phyloP scores from a whole-genome alignment of 23 tunicate genomes.

The Trididemnum clinides region DNA sequence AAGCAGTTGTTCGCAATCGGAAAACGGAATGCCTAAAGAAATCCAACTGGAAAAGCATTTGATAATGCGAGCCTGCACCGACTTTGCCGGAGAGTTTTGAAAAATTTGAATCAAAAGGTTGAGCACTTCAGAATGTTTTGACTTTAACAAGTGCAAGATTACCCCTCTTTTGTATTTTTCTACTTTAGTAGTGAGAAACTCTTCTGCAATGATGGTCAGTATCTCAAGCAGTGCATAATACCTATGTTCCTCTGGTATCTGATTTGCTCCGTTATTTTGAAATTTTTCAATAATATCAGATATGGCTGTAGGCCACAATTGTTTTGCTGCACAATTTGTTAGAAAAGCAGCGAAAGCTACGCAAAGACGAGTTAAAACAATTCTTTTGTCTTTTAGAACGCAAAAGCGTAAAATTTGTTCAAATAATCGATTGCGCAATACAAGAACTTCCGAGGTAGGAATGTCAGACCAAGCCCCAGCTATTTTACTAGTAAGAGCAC shows the following conservation, averaged over 20 bases:
- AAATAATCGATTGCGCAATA: constrained; percentile 50
- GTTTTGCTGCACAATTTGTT: constrained; percentile 45
- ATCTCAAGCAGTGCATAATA: constrained; percentile 68
- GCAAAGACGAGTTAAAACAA: constrained; percentile 85
- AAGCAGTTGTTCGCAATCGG: constrained; percentile 56
- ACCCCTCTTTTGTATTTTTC: constrained; percentile 63
- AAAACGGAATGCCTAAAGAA: constrained; percentile 54
- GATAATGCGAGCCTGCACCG: constrained; percentile 38
- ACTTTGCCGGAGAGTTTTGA: not conserved
- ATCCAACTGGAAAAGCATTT: constrained; percentile 91
- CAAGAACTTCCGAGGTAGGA: constrained; percentile 47
- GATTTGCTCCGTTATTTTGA: not conserved
- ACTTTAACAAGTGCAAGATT: constrained; percentile 39
- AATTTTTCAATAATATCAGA: constrained; percentile 73
- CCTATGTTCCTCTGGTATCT: constrained; percentile 19
- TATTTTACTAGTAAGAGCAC: constrained; percentile 73
- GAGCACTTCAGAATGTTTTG: constrained; percentile 24
- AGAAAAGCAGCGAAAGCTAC: constrained; percentile 89
- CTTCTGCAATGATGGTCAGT: constrained; percentile 88
- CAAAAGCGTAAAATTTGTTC: constrained; percentile 55
- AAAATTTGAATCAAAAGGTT: constrained; percentile 8
- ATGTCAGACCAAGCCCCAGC: constrained; percentile 79
- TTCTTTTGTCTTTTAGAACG: constrained; percentile 26
- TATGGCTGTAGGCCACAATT: constrained; percentile 64
- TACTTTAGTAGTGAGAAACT: constrained; percentile 60